A percentile compares a stretch with the other conserved stretches of the same genome.
phyloP scores from a whole-genome alignment of 2,888 invertebrate species.

The Ichneumon xanthorius region DNA sequence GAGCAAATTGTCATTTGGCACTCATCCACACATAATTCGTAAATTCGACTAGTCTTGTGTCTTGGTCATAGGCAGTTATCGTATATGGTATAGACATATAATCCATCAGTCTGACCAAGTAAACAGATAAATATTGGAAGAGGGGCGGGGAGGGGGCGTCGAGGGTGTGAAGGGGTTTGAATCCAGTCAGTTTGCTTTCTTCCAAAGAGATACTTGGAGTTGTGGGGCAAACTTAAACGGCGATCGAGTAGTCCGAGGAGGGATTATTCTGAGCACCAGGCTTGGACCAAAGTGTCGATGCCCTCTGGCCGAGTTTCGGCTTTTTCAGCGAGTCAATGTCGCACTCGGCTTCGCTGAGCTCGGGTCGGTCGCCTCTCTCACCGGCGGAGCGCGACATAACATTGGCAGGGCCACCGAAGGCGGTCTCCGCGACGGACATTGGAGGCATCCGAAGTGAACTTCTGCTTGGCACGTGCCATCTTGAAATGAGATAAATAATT shows the following conservation, averaged over 20 bases:
- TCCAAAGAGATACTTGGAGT: conserved; percentile 26
- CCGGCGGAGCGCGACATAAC: conserved; percentile 79
- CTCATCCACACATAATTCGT: conserved; percentile 75
- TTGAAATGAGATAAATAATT: conserved; percentile 70
- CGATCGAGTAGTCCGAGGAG: conserved; percentile 91
- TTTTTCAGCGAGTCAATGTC: conserved; percentile 91
- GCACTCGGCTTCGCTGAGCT: conserved; percentile 90
- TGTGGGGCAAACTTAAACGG: conserved; percentile 86
- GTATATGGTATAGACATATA: conserved; percentile 39
- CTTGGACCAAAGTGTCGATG: conserved; percentile 89
- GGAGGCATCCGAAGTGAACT: conserved; percentile 88
- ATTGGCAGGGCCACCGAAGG: conserved; percentile 83
- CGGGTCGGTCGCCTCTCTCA: conserved; percentile 86
- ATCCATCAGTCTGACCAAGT: conserved; percentile 59
- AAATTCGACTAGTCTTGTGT: conserved; percentile 28
- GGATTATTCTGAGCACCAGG: conserved; percentile 87
- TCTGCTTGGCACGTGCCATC: conserved; percentile 86
- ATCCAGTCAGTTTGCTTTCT: conserved; percentile 25
- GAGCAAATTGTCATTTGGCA: conserved; percentile 83
- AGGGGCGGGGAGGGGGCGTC: not conserved
- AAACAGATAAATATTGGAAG: conserved; percentile 29
- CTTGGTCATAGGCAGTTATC: conserved; percentile 65
- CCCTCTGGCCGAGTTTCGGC: conserved; percentile 89
- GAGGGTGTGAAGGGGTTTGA: not conserved
- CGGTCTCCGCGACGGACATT: conserved; percentile 87